Base-by-base conservation (phyloP, 2,888 invertebrate species). In the Limenitis camilla region DNA sequence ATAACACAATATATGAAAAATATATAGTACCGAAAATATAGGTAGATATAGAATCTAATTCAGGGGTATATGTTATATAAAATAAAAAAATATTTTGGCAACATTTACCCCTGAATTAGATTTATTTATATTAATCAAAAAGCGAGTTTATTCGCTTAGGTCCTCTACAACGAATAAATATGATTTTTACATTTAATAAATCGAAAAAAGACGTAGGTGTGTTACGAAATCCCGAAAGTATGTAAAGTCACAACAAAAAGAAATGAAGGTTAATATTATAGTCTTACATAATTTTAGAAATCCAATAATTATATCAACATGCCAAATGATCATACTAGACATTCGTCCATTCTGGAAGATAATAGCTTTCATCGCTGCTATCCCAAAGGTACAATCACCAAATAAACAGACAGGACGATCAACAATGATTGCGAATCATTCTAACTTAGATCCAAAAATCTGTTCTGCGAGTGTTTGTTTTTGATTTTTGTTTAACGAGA, bases 401-500 rank as follows among this genome's bases (percentile, higher is more conserved):
- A 69, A 69, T 68, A 69, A 69, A 65, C 67, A 68, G 65, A 59
- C 65, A 61, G 58, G n/a, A 55, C 65, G 68, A 74, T 74, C 70
- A 66, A 65, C 75, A 76, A 81, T 78, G 67, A 83, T 81, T 69
- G 74, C 75, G 75, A 80, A 78, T 82, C 78, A 82, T 79, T 72
- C 69, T 68, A 72, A 81, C 79, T 81, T 77, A 80, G 78, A 76
- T 73, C 78, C 78, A 69, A 80, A 83, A 85, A 85, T 83, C 83
- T 79, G 75, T 62, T 69, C 71, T 70, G 72, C 62, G 77, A 78
- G 78, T 85, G 86, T 86, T 86, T 87, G 84, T 85, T 84, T 86
- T 86, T 86, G 85, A 86, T 87, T 87, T 87, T 86, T 85, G 86
- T 86, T 81, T 86, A 87, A 86, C 86, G 85, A 86, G 85, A 86